Evolutionary conservation across 2,888 invertebrate genomes (phyloP).

Genomic region (Villa cingulata): DNA sequence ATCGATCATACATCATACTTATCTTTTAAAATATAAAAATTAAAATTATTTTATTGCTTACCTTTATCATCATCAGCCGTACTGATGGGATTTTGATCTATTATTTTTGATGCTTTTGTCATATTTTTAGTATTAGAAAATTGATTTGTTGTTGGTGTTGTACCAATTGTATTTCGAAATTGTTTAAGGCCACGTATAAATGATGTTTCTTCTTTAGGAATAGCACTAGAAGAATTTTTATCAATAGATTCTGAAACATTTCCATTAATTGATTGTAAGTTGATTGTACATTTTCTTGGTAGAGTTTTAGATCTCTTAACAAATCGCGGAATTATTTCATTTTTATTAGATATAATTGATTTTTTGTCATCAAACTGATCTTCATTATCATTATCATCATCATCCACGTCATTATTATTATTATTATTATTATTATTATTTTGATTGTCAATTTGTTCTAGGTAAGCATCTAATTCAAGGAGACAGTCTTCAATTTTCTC

Average conservation of each 20-base stretch:
- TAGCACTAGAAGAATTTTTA: not conserved
- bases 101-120: not conserved
- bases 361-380: slow-evolving; percentile 1
- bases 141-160: too few species aligned
- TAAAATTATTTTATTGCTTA: too few species aligned
- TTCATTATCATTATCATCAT: slow-evolving; percentile 8
- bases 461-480: slow-evolving; percentile 41
- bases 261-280: too few species aligned
- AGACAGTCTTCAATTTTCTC: slow-evolving; percentile 36
- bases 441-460: slow-evolving; percentile 34
- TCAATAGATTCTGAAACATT: too few species aligned
- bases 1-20: too few species aligned
- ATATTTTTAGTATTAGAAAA: too few species aligned
- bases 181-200: slow-evolving; percentile 9
- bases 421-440: slow-evolving; percentile 15
- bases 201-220: not conserved
- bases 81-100: not conserved
- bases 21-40: too few species aligned
- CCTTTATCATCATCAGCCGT: not conserved
- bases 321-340: not conserved
- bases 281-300: slow-evolving; percentile 2
- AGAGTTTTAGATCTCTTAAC: slow-evolving; percentile 6
- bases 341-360: not conserved
- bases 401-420: too few species aligned
- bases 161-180: slow-evolving; percentile 10